Evolutionary conservation across 2,113 vertebrate genomes (phyloP), one percentile per base, ranked within the genome.

Genomic region (Podilymbus podiceps): DNA sequence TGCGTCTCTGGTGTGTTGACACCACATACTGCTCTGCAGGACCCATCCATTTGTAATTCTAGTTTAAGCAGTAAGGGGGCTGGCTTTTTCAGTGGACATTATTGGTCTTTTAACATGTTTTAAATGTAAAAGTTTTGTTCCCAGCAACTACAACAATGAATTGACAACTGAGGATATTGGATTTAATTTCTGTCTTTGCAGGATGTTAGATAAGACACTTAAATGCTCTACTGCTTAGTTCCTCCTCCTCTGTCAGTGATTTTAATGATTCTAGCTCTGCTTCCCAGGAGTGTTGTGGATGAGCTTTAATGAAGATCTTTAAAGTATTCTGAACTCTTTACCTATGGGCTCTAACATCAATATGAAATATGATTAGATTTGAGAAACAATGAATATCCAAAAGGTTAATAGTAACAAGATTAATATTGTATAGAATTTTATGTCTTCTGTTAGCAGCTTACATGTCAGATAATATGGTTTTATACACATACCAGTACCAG

Each of bases 281-380:
- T 92, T 92, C 86, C 80, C 64, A 46, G 17, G 59, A 94, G 72
- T 52, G 47, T 68, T 84, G 56, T 78, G 79, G 64, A 80, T 64
- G 68, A 93, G 47, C 16, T 93, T 68, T 93, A 96, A 96, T 96
- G 89, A 94, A 79, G 75, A 81, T 38, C 8, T 88, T 80, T 75
- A 77, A 88, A 94, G 30, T 56, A 33, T 89, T 95, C 42, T 53
- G 68, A 81, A 44, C 31, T 93, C 62, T 53, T 90, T 94, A 95
- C 44, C 66, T 87, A 63, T 86, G 40, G 38, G 84, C 47, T 85
- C 44, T 21, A 88, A 60, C 77, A 94, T 53, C 71, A 68, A 64
- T 38, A 69, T 64, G 63, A 91, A 93, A 75, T 69, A 53, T 49
- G 8, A 87, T 77, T 59, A 71, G 28, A 62, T 74, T 87, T 94